phyloP scores from a whole-genome alignment of 2,888 invertebrate species.

The Lagria hirta region DNA sequence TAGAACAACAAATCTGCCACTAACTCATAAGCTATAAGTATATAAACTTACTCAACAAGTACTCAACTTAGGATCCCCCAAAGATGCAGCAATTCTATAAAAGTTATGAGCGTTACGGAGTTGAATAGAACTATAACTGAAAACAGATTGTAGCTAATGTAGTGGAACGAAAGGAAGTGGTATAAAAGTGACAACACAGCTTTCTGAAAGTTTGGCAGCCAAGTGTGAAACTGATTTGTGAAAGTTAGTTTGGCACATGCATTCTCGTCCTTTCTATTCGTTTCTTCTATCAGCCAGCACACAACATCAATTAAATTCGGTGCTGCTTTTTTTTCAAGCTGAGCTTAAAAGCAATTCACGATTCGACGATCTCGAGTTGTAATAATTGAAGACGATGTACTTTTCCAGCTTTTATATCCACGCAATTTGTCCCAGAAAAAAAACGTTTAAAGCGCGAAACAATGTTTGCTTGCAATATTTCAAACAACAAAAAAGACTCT shows the following conservation, averaged over 20 bases:
- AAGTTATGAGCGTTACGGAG: conserved; percentile 24
- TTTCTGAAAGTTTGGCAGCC: conserved; percentile 20
- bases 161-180: conserved; percentile 26
- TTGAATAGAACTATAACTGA: conserved; percentile 28
- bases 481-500: too few relatives aligned
- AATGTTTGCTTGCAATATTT: too few relatives aligned
- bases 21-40: too few relatives aligned
- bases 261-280: conserved; percentile 5
- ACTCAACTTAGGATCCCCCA: conserved; percentile 7
- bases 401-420: too few relatives aligned
- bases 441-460: too few relatives aligned
- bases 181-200: conserved; percentile 27
- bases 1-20: too few relatives aligned
- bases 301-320: conserved; percentile 11
- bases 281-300: conserved; percentile 7
- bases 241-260: conserved; percentile 9
- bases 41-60: conserved; percentile 22
- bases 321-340: background rate
- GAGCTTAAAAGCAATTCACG: conserved; percentile 3
- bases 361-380: conserved; percentile 1
- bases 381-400: conserved; percentile 3
- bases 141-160: conserved; percentile 29
- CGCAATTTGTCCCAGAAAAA: too few relatives aligned
- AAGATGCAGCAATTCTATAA: conserved; percentile 18
- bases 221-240: conserved; percentile 25